phyloP scores from a whole-genome alignment of 92 coral and sea anemone species.

The Siderastrea radians region DNA sequence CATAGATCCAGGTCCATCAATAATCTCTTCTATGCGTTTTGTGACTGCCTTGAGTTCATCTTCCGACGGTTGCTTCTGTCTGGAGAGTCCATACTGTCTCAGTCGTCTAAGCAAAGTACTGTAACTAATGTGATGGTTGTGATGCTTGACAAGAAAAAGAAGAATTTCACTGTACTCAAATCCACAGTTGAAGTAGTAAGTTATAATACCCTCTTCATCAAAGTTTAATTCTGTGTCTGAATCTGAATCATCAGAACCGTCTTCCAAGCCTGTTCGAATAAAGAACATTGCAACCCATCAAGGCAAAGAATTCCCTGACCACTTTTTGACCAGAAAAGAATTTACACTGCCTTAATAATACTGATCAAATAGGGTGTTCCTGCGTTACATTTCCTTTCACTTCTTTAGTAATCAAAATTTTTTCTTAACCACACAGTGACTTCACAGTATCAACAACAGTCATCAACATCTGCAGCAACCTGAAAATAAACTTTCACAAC shows the following conservation, averaged over 20 bases:
- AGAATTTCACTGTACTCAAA: constrained; percentile 60
- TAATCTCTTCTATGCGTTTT: constrained; percentile 49
- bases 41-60: constrained; percentile 6
- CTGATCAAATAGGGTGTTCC: no score
- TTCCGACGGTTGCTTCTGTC: constrained; percentile 34
- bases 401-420: no score
- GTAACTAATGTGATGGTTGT: constrained; percentile 57
- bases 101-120: constrained; percentile 60
- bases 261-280: constrained; percentile 6
- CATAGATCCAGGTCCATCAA: constrained; percentile 61
- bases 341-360: no score
- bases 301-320: neutral
- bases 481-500: no score
- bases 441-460: no score
- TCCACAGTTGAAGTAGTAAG: constrained; percentile 57
- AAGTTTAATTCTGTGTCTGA: constrained; percentile 47
- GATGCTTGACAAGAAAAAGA: constrained; percentile 35
- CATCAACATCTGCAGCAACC: no score
- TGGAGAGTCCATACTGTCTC: constrained; percentile 57
- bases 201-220: constrained; percentile 54
- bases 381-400: no score
- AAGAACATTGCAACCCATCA: neutral
- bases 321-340: no score
- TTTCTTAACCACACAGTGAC: no score
- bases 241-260: constrained; percentile 43